These are phyloP conservation scores for Actinemys pallida DNA, from an alignment of 2,113 vertebrate species.

Conservation along the genomic window DNA sequence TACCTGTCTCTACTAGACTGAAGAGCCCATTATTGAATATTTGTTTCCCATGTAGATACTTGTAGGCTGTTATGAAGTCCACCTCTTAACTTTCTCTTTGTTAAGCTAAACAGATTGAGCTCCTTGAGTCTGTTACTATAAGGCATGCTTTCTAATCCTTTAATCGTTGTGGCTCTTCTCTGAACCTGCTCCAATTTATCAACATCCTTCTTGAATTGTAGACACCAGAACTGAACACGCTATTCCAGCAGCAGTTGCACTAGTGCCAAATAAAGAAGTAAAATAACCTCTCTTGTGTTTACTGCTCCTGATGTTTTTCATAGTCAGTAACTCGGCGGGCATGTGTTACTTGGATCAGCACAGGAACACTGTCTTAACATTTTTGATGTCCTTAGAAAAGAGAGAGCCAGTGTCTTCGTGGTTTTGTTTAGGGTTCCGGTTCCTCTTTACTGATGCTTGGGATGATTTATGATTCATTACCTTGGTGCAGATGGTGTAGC, in stretches of 20 bases:
- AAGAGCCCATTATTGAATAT: neutral
- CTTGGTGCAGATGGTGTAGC: neutral
- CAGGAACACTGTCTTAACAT: neutral
- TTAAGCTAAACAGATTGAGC: neutral
- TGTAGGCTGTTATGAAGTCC: neutral
- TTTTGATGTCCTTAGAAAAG: neutral
- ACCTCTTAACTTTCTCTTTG: neutral
- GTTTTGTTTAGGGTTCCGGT: neutral
- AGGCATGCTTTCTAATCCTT: neutral
- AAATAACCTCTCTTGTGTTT: neutral
- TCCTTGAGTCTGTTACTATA: neutral
- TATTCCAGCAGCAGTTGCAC: neutral
- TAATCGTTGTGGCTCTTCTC: neutral
- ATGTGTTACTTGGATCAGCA: neutral
- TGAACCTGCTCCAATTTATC: neutral
- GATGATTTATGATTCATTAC: neutral
- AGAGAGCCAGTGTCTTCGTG: neutral
- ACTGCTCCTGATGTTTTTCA: neutral
- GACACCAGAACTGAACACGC: neutral
- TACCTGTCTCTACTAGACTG: neutral
- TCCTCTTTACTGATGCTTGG: neutral
- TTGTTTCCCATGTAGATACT: neutral
- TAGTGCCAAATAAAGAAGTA: neutral
- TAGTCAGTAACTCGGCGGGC: neutral
- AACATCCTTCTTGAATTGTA: neutral